Evolutionary conservation across 1,140 invertebrate genomes (phyloP), one percentile per base, ranked within the genome.

Genomic region (Diabrotica undecimpunctata): DNA sequence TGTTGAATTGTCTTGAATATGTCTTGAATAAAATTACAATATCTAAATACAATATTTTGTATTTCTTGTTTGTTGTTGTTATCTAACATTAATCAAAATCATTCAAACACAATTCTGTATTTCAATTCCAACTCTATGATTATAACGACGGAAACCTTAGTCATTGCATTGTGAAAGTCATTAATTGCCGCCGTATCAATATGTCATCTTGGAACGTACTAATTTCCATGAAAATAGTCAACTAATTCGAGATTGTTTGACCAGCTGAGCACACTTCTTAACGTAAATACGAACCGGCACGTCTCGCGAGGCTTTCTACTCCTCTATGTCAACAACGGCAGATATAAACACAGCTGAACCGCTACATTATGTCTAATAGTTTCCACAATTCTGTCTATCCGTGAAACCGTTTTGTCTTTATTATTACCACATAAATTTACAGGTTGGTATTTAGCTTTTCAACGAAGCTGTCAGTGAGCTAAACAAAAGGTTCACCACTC

Each of bases 231-330:
- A 35, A 58, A 60, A 60, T 60, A 51, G 25, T 35, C 58, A 25
- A 60, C 37, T 46, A 60, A 65, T 65, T 38, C 37, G 46, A 51
- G 58, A 8, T 14, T 60, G 58, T 60, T 60, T 68, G 67, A 68
- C 68, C 68, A 69, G 68, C 68, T 69, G 68, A 66, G 58, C 65
- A 64, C 65, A 66, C 68, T 64, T 69, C 64, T 69, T 66, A 66
- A 64, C 68, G 59, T 69, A 69, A 69, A 69, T 69, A 69, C 66
- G 60, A 60, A 69, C 65, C 59, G 65, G 62, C 68, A 69, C 68
- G 65, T 69, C 62, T 61, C 58, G 53, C 58, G 59, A 41, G 54
- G 67, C 68, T 66, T 65, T 66, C 65, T 66, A 69, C 66, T 69
- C 66, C 61, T 66, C 57, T 66, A 35, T 66, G 65, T 69, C 65